Conservation (phyloP, 2,888 invertebrate species). For the Eupithecia exiguata region DNA sequence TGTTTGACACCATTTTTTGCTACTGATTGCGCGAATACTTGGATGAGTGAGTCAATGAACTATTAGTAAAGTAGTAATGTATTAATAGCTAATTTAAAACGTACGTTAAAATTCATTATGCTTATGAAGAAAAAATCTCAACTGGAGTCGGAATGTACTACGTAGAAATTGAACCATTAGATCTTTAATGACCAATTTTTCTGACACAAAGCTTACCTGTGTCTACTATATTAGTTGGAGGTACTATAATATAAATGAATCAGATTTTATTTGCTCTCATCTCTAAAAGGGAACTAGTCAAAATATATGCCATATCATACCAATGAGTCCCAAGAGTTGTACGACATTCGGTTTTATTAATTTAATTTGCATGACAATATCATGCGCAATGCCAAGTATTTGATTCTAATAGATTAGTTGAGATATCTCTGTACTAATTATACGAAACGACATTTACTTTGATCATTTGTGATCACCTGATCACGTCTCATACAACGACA, state of each 20-base stretch:
- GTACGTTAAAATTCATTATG: background rate
- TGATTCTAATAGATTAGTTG: background rate
- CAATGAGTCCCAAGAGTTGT: background rate
- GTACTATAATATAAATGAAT: background rate
- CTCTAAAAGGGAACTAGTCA: background rate
- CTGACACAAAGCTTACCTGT: background rate
- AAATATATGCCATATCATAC: background rate
- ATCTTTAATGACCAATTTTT: background rate
- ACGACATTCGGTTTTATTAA: background rate
- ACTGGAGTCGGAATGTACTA: background rate
- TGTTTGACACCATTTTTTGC: too few relatives aligned
- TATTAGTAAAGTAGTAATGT: background rate
- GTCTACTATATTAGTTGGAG: background rate
- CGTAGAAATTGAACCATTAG: background rate
- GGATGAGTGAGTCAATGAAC: background rate
- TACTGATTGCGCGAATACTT: background rate
- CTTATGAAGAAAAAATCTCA: background rate
- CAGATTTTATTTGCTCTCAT: background rate
- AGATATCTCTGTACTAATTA: background rate
- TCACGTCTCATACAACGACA: background rate
- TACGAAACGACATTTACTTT: background rate
- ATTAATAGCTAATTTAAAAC: background rate
- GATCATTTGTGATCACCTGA: background rate
- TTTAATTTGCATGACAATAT: background rate
- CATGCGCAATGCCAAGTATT: slow-evolving; percentile 1